Conservation (phyloP, 2,113 vertebrate species). For the Glareola pratincola region DNA sequence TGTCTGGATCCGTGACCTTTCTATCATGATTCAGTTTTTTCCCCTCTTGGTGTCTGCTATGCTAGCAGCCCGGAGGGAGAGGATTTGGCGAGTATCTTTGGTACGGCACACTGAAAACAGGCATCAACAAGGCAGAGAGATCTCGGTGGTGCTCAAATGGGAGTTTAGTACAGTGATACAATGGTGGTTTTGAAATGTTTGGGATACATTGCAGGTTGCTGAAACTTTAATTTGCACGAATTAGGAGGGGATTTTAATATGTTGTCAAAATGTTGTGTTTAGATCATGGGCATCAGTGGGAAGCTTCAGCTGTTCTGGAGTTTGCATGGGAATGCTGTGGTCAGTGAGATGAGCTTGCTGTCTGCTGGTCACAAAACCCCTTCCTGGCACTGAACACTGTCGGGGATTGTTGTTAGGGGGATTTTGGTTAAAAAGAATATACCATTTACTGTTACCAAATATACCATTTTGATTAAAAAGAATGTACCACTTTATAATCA, state of each 20-base stretch:
- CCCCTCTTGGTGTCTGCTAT: background rate
- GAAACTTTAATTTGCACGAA: background rate
- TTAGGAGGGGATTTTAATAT: background rate
- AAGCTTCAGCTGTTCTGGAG: background rate
- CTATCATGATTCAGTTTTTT: fast-evolving
- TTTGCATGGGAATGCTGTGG: background rate
- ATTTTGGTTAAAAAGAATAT: background rate
- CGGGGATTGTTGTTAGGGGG: too few relatives aligned
- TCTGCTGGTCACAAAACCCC: background rate
- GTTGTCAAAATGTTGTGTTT: background rate
- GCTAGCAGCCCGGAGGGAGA: background rate
- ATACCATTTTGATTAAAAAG: background rate
- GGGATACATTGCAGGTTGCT: background rate
- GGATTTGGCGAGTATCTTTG: fast-evolving
- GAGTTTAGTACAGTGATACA: background rate
- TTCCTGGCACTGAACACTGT: background rate
- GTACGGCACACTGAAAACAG: background rate
- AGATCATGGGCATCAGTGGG: fast-evolving
- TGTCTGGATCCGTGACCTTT: background rate
- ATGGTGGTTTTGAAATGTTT: background rate
- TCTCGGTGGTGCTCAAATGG: background rate
- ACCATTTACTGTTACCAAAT: background rate
- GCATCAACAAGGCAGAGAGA: background rate
- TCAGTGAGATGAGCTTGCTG: background rate
- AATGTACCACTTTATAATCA: background rate